phyloP scores from a whole-genome alignment of 2,888 invertebrate genomes.

The Dinocampus coccinellae region DNA sequence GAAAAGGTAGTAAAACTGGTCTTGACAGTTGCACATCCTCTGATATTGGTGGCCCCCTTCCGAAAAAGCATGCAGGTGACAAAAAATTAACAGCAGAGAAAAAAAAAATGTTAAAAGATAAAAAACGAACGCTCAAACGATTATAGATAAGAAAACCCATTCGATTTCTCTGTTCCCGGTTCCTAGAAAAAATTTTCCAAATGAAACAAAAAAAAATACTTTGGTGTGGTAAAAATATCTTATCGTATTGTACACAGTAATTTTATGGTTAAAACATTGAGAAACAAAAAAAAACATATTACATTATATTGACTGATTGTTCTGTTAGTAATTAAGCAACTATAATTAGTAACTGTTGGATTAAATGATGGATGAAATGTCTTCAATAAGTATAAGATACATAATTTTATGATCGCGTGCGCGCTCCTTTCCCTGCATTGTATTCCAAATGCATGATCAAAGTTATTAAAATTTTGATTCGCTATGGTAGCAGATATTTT shows the following conservation, averaged over 20 bases:
- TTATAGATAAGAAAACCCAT: constrained; percentile 74
- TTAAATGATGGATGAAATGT: constrained; percentile 5
- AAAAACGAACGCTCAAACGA: constrained; percentile 87
- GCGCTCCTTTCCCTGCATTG: background rate
- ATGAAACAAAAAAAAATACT: constrained; percentile 37
- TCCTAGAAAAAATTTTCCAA: constrained; percentile 30
- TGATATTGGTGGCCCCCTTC: constrained; percentile 78
- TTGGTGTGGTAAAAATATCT: constrained; percentile 60
- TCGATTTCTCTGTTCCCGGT: constrained; percentile 24
- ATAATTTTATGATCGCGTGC: background rate
- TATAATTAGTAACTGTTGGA: background rate
- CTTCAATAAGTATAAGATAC: constrained; percentile 4
- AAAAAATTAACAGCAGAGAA: constrained; percentile 81
- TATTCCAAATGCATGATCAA: background rate
- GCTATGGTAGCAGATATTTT: constrained; percentile 61
- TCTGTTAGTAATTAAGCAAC: background rate
- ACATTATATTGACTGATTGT: constrained; percentile 25
- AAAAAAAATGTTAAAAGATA: constrained; percentile 83
- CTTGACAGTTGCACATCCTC: constrained; percentile 64
- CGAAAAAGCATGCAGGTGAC: constrained; percentile 89
- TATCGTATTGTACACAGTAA: constrained; percentile 56
- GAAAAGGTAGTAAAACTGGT: constrained; percentile 68
- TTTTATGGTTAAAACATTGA: constrained; percentile 29
- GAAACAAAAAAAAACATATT: constrained; percentile 32
- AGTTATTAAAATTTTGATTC: constrained; percentile 20